Evolutionary conservation across 2,888 invertebrate species (phyloP).

Genomic region (Conus canariensis): DNA sequence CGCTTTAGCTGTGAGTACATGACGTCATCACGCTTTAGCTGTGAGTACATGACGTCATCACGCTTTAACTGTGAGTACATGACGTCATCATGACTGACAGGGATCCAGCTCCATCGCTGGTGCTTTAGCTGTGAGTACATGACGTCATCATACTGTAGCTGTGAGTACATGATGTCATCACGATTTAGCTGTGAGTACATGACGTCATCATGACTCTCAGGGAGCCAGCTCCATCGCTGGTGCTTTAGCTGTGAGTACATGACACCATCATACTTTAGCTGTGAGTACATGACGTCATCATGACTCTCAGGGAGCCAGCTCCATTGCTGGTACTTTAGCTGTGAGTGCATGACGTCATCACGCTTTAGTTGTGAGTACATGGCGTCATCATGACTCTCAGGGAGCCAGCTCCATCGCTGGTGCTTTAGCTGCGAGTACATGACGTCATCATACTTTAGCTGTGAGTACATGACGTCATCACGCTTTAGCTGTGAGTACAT

Average conservation of each 20-base stretch:
- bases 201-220: conserved; percentile 46
- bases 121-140: conserved; percentile 57
- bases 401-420: conserved; percentile 61
- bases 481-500: no score
- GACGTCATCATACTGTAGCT: no score
- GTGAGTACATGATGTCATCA: no score
- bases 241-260: conserved; percentile 57
- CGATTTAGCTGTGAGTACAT: conserved; percentile 57
- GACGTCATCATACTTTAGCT: conserved; percentile 28
- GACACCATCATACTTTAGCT: conserved; percentile 22
- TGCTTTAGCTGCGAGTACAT: conserved; percentile 57
- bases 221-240: conserved; percentile 60
- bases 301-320: conserved; percentile 45
- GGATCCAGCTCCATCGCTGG: conserved; percentile 60
- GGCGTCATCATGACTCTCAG: conserved; percentile 45
- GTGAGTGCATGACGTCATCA: conserved; percentile 44
- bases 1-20: no score
- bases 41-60: conserved; percentile 45
- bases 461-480: no score
- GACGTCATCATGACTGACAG: conserved; percentile 45
- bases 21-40: conserved; percentile 50
- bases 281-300: no score
- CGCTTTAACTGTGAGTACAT: no score
- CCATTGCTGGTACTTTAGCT: conserved; percentile 60
- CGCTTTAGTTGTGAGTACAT: no score